Evolutionary conservation across 1,140 invertebrate genomes (phyloP).

Genomic region (Acromyrmex echinatior): DNA sequence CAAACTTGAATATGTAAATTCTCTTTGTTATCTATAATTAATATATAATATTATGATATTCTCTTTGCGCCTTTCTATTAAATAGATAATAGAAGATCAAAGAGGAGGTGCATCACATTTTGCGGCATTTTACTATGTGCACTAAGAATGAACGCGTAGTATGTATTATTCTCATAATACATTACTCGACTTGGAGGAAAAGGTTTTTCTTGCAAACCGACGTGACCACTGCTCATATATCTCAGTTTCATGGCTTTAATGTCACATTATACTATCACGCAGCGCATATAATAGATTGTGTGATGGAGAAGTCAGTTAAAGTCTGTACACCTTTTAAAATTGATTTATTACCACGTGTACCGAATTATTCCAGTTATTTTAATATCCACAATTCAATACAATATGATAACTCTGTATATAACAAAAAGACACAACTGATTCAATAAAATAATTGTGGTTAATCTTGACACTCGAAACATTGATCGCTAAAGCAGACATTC

Average conservation of each 20-base stretch:
- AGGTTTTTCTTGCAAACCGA: constrained; percentile 14
- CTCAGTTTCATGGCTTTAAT: constrained; percentile 29
- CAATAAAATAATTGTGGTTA: constrained; percentile 28
- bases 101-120: constrained; percentile 13
- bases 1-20: background rate
- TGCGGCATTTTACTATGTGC: background rate
- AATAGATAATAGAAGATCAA: constrained; percentile 11
- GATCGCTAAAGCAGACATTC: constrained; percentile 22
- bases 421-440: background rate
- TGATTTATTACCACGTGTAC: background rate
- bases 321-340: background rate
- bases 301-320: constrained; percentile 12
- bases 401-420: background rate
- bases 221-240: constrained; percentile 22
- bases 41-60: constrained; percentile 14
- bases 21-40: constrained; percentile 1
- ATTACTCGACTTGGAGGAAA: constrained; percentile 9
- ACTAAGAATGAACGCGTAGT: constrained; percentile 20
- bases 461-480: constrained; percentile 7
- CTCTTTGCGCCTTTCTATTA: background rate
- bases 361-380: constrained; percentile 19
- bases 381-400: background rate
- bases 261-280: constrained; percentile 19
- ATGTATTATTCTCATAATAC: constrained; percentile 7
- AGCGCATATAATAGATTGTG: constrained; percentile 10